A percentile compares a stretch with the other conserved stretches of the same genome.
Evolutionary conservation across 2,797 vertebrate genomes (phyloP).

Genomic region (Takifugu rubripes): DNA sequence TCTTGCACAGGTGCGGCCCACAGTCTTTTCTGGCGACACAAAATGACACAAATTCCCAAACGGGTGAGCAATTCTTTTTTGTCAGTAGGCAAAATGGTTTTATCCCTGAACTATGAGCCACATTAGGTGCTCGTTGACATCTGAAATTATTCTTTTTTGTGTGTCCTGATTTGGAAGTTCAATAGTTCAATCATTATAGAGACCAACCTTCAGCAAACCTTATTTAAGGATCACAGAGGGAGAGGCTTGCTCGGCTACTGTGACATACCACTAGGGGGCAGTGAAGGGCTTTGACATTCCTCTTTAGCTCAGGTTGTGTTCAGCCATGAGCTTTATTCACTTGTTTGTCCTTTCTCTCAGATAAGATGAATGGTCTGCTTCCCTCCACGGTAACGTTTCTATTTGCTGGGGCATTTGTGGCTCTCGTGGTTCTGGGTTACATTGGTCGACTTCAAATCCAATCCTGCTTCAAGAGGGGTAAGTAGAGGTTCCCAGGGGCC

Average conservation of each 20-base stretch:
- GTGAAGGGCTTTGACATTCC: no score
- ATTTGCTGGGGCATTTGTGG: constrained; percentile 12
- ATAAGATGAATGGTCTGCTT: not conserved
- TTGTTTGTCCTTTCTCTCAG: constrained; percentile 26
- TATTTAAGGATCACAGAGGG: no score
- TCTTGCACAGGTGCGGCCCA: constrained; percentile 36
- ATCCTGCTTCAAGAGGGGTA: constrained; percentile 58
- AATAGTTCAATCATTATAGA: no score
- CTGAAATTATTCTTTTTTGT: no score
- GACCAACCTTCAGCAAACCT: no score
- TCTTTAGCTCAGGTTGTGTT: no score
- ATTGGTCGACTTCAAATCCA: constrained; percentile 16
- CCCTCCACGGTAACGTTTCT: constrained; percentile 43
- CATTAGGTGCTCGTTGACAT: no score
- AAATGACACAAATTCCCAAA: not conserved
- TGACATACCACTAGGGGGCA: no score
- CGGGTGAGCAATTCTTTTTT: constrained; percentile 29
- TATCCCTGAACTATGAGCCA: no score
- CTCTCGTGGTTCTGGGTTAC: constrained; percentile 38
- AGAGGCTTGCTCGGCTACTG: no score
- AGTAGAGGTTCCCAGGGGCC: constrained; percentile 1
- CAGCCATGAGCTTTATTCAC: not conserved
- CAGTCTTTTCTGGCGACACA: rapidly evolving
- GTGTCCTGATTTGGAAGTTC: no score
- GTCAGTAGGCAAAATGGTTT: no score